Conservation (phyloP, 2,113 vertebrate species). For the Pogonocichla stellata region DNA sequence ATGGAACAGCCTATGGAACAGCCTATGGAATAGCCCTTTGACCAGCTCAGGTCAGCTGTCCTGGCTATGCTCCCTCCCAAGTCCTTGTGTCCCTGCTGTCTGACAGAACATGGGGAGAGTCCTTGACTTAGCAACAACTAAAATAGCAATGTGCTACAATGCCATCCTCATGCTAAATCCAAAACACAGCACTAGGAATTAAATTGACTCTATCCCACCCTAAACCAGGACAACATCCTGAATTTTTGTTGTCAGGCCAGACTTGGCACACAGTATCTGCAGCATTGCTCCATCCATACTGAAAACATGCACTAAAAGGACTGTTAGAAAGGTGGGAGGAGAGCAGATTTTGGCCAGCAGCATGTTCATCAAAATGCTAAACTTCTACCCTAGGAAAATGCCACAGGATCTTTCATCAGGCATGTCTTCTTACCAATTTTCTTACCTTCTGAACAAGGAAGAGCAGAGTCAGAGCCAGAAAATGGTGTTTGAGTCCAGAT, state of each 20-base stretch:
- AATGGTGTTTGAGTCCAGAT: neutral
- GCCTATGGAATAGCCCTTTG: neutral
- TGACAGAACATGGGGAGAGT: neutral
- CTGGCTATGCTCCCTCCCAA: neutral
- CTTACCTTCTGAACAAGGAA: neutral
- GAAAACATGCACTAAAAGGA: neutral
- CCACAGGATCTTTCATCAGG: neutral
- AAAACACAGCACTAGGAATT: neutral
- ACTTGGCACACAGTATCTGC: neutral
- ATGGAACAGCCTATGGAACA: neutral
- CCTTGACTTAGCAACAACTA: neutral
- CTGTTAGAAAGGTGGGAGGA: neutral
- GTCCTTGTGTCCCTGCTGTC: neutral
- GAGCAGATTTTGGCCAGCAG: neutral
- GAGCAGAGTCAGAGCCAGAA: neutral
- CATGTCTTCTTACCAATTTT: neutral
- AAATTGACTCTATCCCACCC: neutral
- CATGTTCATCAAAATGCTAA: neutral
- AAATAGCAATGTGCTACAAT: neutral
- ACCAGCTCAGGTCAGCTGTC: neutral
- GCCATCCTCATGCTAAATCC: neutral
- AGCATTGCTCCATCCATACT: rapidly evolving
- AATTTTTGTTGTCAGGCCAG: neutral
- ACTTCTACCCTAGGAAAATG: neutral
- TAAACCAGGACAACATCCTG: neutral